Percentiles rank a stretch among this genome's conserved stretches.
These are phyloP conservation scores for Staurois parvus DNA, from an alignment of 2,797 vertebrate genomes.

Conservation along the genomic window DNA sequence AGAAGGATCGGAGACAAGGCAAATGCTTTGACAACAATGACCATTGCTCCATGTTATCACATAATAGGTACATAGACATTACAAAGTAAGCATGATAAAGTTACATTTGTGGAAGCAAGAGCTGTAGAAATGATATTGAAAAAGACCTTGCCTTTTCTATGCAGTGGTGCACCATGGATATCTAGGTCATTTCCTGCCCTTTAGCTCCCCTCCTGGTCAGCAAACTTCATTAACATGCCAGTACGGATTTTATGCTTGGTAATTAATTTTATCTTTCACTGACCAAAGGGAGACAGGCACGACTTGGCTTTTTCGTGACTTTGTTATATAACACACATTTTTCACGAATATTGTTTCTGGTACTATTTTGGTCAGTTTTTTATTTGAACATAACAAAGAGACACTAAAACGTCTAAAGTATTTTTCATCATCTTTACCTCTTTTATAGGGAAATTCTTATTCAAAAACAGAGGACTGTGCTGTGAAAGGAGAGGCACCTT, in stretches of 20 bases:
- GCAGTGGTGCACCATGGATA: neutral
- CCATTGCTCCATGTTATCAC: no score
- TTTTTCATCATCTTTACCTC: no score
- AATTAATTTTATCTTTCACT: slow-evolving; percentile 10
- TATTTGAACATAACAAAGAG: neutral
- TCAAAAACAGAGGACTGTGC: no score
- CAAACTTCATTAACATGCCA: slow-evolving; percentile 7
- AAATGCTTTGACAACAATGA: no score
- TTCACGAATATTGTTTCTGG: neutral
- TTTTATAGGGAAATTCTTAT: no score
- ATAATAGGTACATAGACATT: no score
- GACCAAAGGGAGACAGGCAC: neutral
- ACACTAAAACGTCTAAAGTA: no score
- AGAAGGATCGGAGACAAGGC: no score
- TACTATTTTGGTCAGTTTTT: neutral
- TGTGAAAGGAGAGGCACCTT: no score
- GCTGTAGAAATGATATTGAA: neutral
- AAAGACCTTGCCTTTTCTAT: slow-evolving; percentile 17
- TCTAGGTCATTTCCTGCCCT: slow-evolving; percentile 6
- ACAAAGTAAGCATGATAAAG: no score
- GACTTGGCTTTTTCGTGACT: neutral
- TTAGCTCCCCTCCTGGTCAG: neutral
- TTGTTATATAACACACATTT: neutral
- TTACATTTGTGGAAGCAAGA: neutral
- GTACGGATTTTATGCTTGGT: slow-evolving; percentile 17